Percentiles rank a stretch among this genome's conserved stretches.
Evolutionary conservation across 2,888 invertebrate genomes (phyloP).

Genomic region (Argyresthia albistria): DNA sequence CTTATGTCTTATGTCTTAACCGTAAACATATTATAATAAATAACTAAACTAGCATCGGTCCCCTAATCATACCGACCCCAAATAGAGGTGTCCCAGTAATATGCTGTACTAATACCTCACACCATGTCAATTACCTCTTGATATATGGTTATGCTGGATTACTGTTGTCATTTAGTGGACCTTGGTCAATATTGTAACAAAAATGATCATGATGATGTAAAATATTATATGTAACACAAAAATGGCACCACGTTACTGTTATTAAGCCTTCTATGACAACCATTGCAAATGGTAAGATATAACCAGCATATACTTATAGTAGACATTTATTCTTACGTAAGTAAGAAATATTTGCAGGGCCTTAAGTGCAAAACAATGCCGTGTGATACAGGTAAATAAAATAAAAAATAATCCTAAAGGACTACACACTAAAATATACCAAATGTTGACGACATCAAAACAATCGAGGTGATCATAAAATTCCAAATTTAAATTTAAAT

Average conservation of each 20-base stretch:
- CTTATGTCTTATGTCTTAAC: too few relatives aligned
- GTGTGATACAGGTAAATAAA: too few relatives aligned
- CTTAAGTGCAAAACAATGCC: too few relatives aligned
- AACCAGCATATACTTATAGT: too few relatives aligned
- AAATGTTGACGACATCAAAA: too few relatives aligned
- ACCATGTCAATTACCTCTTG: conserved; percentile 14
- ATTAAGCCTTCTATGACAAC: too few relatives aligned
- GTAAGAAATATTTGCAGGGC: too few relatives aligned
- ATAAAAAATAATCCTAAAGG: background rate
- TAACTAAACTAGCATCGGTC: background rate
- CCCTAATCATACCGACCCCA: conserved; percentile 1
- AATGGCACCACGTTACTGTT: background rate
- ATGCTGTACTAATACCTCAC: conserved; percentile 8
- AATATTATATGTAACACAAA: background rate
- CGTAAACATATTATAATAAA: too few relatives aligned
- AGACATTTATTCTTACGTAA: too few relatives aligned
- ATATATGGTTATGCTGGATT: conserved; percentile 17
- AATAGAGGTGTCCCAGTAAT: conserved; percentile 8
- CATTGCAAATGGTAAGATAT: too few relatives aligned
- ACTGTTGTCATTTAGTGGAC: conserved; percentile 1
- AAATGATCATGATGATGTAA: background rate
- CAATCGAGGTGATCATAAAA: too few relatives aligned
- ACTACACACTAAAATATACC: background rate
- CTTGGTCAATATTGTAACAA: background rate
- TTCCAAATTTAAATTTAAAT: too few relatives aligned